Base-by-base conservation (phyloP, 2,113 vertebrate genomes). In the Nestor notabilis region DNA sequence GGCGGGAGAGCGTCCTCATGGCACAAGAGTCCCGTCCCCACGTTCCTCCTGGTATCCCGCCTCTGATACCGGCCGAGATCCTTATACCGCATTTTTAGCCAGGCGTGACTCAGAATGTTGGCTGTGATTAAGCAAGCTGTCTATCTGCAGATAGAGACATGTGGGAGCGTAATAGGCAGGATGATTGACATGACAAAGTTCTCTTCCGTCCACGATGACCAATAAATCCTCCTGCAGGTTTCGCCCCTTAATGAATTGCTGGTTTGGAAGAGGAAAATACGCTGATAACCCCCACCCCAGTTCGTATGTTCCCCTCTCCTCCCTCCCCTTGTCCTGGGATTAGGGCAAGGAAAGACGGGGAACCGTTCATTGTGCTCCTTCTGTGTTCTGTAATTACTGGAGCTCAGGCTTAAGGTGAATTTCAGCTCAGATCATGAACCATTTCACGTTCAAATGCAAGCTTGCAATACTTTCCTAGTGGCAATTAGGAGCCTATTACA, bases 401-500 rank as follows among this genome's bases (percentile, higher is more conserved):
- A 84, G 86, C 91, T 96, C 80, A 44, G 96, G 94, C 94, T 96
- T 96, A 91, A 97, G 95, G 95, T 96, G 93, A 97, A 97, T 95
- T 93, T 90, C 79, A 87, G 91, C 95, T 96, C 86, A 89, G 94
- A 95, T 97, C 95, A 93, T 96, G 95, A 98, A 97, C 83, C 96
- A 91, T 95, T 98, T 94, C 97, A 95, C 87, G 91, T 97, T 98
- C 97, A 96, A 95, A 98, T 97, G 95, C 96, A 98, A 98, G 98
- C 97, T 98, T 98, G 98, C 98, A 96, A 94, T 96, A 98, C 98
- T 98, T 98, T 98, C 98, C 98, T 98, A 96, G 96, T 98, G 98
- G 98, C 98, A 99, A 99, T 99, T 99, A 99, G 99, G 98, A 99
- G 97, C 98, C 99, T 98, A 99, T 99, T 99, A 99, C 99, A 99